phyloP scores from a whole-genome alignment of 2,888 invertebrate species.

The Lasioglossum zephyrum region DNA sequence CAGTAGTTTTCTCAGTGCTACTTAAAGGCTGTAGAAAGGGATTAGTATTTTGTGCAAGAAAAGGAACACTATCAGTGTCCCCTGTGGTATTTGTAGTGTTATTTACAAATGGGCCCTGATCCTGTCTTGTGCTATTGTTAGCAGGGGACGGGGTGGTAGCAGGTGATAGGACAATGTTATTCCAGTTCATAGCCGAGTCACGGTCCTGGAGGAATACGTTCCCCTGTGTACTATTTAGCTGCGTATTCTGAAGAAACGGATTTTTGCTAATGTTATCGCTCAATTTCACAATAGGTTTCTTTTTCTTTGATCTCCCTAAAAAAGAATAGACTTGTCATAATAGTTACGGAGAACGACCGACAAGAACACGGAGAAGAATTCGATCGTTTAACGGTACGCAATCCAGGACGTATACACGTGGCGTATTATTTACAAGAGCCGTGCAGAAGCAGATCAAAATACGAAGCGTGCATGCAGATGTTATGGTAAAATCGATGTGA shows the following conservation, averaged over 20 bases:
- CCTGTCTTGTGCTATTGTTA: neutral
- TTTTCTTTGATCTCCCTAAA: constrained; percentile 38
- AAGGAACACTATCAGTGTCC: neutral
- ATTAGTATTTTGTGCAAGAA: constrained; percentile 30
- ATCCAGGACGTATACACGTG: neutral
- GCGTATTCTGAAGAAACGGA: constrained; percentile 38
- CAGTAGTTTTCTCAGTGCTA: neutral
- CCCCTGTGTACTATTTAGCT: constrained; percentile 12
- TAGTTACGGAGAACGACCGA: neutral
- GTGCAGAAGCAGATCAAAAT: neutral
- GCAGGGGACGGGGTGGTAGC: too few relatives aligned
- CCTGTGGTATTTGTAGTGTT: neutral
- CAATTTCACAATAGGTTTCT: constrained; percentile 12
- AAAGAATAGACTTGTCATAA: constrained; percentile 1
- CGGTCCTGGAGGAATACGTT: constrained; percentile 41
- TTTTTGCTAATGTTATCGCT: constrained; percentile 27
- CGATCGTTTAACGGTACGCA: neutral
- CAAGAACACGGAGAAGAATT: neutral
- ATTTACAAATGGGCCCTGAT: neutral
- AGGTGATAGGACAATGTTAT: constrained; percentile 37
- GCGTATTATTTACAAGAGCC: neutral
- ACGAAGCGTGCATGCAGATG: neutral
- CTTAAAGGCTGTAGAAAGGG: constrained; percentile 32
- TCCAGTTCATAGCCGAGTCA: neutral
- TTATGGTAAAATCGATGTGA: constrained; percentile 16